These are phyloP conservation scores for Varanus salvator DNA, from an alignment of 2,113 vertebrate species.

Conservation along the genomic window DNA sequence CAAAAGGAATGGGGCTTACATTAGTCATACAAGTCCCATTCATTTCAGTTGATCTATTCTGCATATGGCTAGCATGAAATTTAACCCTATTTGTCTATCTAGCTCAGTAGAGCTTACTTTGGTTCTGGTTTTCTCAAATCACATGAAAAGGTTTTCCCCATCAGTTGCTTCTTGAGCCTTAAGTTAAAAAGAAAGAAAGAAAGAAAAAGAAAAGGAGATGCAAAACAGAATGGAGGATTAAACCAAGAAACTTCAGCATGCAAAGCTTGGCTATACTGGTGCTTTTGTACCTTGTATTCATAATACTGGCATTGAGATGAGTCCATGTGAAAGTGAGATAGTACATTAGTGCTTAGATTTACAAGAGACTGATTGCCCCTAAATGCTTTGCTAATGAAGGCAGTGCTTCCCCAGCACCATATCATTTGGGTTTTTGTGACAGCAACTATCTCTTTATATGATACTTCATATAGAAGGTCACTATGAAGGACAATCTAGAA, in stretches of 20 bases:
- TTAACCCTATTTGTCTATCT: neutral
- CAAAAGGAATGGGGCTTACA: no score
- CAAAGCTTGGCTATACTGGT: neutral
- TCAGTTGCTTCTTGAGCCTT: neutral
- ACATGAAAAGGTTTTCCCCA: neutral
- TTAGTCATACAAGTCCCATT: no score
- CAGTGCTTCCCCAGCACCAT: neutral
- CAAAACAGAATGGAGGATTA: neutral
- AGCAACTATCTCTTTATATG: constrained; percentile 24
- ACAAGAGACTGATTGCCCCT: neutral
- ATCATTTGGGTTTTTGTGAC: neutral
- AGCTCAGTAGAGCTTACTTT: neutral
- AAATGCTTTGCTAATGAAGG: constrained; percentile 10
- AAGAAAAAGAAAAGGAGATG: neutral
- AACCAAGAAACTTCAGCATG: neutral
- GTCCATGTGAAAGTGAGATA: neutral
- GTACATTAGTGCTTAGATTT: neutral
- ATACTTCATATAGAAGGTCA: constrained; percentile 13
- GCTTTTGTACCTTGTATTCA: no score
- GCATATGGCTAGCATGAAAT: no score
- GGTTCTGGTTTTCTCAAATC: neutral
- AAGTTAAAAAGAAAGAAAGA: neutral
- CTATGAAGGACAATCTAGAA: constrained; percentile 11
- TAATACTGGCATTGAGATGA: neutral
- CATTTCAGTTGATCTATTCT: no score